phyloP scores from a whole-genome alignment of 2,888 invertebrate species.

The Zele albiditarsus region DNA sequence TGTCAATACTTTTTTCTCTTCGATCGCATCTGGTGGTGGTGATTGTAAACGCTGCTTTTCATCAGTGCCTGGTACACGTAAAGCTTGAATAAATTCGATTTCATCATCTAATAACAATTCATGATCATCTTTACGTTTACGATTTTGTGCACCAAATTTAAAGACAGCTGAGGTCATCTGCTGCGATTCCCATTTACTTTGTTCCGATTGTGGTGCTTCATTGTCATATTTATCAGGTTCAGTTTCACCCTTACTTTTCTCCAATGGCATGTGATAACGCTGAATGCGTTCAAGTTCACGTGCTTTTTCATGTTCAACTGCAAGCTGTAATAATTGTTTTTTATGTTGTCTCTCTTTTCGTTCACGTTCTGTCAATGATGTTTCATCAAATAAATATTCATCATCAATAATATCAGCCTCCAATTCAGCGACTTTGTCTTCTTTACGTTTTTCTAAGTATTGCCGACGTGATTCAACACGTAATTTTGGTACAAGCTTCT shows the following conservation, averaged over 20 bases:
- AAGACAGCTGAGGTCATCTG: conserved; percentile 94
- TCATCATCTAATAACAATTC: conserved; percentile 96
- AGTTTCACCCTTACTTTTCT: conserved; percentile 88
- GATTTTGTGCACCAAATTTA: conserved; percentile 94
- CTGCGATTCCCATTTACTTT: conserved; percentile 98
- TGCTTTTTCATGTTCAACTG: conserved; percentile 96
- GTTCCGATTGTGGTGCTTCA: conserved; percentile 85
- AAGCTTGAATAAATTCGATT: conserved; percentile 96
- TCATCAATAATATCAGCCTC: conserved; percentile 97
- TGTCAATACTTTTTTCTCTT: conserved; percentile 58
- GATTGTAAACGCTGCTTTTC: conserved; percentile 67
- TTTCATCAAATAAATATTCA: conserved; percentile 93
- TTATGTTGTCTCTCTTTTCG: conserved; percentile 90
- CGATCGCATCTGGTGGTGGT: conserved; percentile 71
- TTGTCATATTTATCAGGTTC: conserved; percentile 81
- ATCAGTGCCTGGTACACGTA: conserved; percentile 83
- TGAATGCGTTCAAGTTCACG: conserved; percentile 93
- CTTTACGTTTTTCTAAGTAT: conserved; percentile 96
- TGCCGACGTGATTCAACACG: conserved; percentile 93
- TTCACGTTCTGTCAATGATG: conserved; percentile 90
- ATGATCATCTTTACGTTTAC: conserved; percentile 84
- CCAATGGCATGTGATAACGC: conserved; percentile 95
- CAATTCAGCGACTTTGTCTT: conserved; percentile 95
- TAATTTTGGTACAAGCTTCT: conserved; percentile 89
- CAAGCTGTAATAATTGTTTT: conserved; percentile 90